Percentiles rank a stretch among this genome's conserved stretches.
These are phyloP conservation scores for Tiphia femorata DNA, from an alignment of 2,888 invertebrate species.

Conservation along the genomic window DNA sequence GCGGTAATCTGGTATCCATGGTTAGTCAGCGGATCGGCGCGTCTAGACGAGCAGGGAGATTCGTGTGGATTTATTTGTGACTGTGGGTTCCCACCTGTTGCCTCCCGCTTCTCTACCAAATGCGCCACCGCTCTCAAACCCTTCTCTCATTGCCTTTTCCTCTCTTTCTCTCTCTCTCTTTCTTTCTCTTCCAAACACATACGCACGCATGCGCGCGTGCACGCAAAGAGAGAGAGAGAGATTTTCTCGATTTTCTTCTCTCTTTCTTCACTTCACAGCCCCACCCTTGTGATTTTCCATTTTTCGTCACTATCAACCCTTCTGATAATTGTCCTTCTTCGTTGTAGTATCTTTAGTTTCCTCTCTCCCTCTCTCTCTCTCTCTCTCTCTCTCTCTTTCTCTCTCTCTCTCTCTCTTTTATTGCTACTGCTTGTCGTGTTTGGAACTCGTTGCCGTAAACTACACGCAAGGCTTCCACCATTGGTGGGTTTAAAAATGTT, in stretches of 20 bases:
- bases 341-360: not conserved
- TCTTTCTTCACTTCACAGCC: slow-evolving; percentile 9
- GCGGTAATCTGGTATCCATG: slow-evolving; percentile 54
- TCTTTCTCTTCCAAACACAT: slow-evolving; percentile 21
- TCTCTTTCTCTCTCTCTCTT: slow-evolving; percentile 25
- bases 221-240: too few relatives aligned
- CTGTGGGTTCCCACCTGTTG: slow-evolving; percentile 65
- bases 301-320: slow-evolving; percentile 23
- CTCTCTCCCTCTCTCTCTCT: not conserved
- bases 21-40: slow-evolving; percentile 58
- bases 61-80: slow-evolving; percentile 65
- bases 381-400: not conserved
- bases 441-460: too few relatives aligned
- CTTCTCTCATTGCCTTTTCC: slow-evolving; percentile 38
- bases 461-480: too few relatives aligned
- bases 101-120: slow-evolving; percentile 59
- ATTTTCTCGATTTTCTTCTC: slow-evolving; percentile 19
- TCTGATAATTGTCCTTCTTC: too few relatives aligned
- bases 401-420: not conserved
- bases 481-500: too few relatives aligned
- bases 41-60: slow-evolving; percentile 61
- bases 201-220: too few relatives aligned
- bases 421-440: too few relatives aligned
- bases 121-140: slow-evolving; percentile 45
- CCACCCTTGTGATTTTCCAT: not conserved